Evolutionary conservation across 2,113 vertebrate genomes (phyloP).

Genomic region (Zootoca vivipara): DNA sequence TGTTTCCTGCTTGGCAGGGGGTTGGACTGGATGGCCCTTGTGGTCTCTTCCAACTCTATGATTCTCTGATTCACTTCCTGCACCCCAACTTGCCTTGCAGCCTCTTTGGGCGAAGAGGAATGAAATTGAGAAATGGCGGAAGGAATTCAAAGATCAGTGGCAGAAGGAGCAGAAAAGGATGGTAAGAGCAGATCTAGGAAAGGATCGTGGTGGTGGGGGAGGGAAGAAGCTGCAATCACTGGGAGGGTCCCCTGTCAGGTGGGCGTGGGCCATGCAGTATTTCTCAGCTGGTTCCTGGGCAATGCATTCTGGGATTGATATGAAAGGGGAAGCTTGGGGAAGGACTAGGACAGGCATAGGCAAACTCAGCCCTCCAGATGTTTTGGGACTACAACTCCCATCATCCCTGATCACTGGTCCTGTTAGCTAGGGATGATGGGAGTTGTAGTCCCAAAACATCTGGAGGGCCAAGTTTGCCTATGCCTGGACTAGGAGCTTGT

Average conservation of each 20-base stretch:
- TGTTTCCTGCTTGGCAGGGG: no score
- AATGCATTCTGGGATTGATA: not conserved
- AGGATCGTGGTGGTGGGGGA: no score
- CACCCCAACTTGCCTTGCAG: slow-evolving; percentile 56
- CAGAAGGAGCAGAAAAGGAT: slow-evolving; percentile 84
- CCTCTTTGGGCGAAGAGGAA: slow-evolving; percentile 87
- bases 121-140: slow-evolving; percentile 92
- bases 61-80: no score
- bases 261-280: not conserved
- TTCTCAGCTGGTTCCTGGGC: not conserved
- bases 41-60: no score
- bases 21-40: no score
- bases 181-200: slow-evolving; percentile 64
- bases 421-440: no score
- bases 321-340: not conserved
- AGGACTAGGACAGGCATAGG: no score
- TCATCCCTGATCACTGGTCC: no score
- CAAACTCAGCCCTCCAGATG: no score
- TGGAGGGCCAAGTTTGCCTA: no score
- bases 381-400: no score
- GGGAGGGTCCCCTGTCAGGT: not conserved
- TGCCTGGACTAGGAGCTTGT: not conserved
- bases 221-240: not conserved
- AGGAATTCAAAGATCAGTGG: slow-evolving; percentile 96
- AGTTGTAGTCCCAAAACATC: no score